Conservation (phyloP, 2,888 invertebrate genomes). For the Ganaspis brasiliensis region DNA sequence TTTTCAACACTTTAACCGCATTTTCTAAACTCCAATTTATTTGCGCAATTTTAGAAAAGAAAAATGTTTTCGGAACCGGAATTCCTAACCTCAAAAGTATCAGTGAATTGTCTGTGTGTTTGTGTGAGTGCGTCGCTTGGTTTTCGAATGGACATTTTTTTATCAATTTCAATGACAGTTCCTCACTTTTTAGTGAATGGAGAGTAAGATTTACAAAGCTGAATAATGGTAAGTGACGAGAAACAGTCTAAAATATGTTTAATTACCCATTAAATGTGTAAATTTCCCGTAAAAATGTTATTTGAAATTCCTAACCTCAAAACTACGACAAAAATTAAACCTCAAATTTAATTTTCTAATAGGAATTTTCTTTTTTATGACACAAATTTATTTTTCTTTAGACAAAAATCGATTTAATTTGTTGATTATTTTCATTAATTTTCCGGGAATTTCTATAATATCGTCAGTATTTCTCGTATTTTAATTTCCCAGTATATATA, state of each 20-base stretch:
- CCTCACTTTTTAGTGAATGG: slow-evolving; percentile 10
- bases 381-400: background rate
- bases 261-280: background rate
- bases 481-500: no score
- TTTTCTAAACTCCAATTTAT: no score
- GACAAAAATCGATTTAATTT: no score
- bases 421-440: no score
- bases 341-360: background rate
- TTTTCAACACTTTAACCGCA: no score
- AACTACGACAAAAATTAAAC: background rate
- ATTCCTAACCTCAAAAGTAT: background rate
- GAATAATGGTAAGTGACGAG: slow-evolving; percentile 47
- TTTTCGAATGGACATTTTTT: slow-evolving; percentile 30
- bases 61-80: background rate
- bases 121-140: slow-evolving; percentile 3
- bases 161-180: slow-evolving; percentile 38
- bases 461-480: no score
- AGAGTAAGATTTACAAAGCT: background rate
- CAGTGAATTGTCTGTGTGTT: background rate
- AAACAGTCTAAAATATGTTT: background rate
- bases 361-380: slow-evolving; percentile 13
- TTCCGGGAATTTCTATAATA: no score
- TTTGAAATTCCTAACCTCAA: slow-evolving; percentile 29
- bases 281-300: background rate
- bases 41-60: no score